These are phyloP conservation scores for Urosaurus nigricauda DNA, from an alignment of 2,797 vertebrate species.

Conservation along the genomic window DNA sequence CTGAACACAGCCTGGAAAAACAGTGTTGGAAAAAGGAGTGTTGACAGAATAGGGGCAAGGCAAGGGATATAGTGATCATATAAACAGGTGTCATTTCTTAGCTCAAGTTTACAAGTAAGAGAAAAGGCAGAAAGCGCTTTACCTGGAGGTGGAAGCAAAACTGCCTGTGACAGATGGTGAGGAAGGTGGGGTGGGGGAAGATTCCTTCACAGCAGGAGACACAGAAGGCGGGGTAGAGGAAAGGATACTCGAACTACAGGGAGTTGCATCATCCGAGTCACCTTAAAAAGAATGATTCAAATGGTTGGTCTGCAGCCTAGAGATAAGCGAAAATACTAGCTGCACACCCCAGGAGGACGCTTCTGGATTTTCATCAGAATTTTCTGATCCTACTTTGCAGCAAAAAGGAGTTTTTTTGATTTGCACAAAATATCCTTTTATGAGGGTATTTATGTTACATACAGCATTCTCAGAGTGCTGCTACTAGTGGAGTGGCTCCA, in stretches of 20 bases:
- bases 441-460: background rate
- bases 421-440: background rate
- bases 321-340: too few relatives aligned
- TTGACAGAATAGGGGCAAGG: background rate
- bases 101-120: slow-evolving; percentile 12
- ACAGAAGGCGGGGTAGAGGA: slow-evolving; percentile 93
- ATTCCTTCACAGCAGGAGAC: slow-evolving; percentile 92
- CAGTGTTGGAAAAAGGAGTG: background rate
- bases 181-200: slow-evolving; percentile 93
- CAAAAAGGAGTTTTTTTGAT: background rate
- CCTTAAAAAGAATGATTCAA: slow-evolving; percentile 79
- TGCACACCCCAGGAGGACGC: background rate
- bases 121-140: slow-evolving; percentile 60
- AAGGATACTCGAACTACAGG: slow-evolving; percentile 85
- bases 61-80: background rate
- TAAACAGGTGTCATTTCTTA: slow-evolving; percentile 1
- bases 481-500: background rate
- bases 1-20: background rate
- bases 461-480: background rate
- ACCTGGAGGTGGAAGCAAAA: slow-evolving; percentile 91
- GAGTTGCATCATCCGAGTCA: slow-evolving; percentile 95
- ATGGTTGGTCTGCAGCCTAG: slow-evolving; percentile 36
- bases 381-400: background rate
- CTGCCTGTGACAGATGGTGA: slow-evolving; percentile 93
- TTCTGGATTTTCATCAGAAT: too few relatives aligned